phyloP scores from a whole-genome alignment of 2,113 vertebrate species.

The Telmatochromis bifrenatus region DNA sequence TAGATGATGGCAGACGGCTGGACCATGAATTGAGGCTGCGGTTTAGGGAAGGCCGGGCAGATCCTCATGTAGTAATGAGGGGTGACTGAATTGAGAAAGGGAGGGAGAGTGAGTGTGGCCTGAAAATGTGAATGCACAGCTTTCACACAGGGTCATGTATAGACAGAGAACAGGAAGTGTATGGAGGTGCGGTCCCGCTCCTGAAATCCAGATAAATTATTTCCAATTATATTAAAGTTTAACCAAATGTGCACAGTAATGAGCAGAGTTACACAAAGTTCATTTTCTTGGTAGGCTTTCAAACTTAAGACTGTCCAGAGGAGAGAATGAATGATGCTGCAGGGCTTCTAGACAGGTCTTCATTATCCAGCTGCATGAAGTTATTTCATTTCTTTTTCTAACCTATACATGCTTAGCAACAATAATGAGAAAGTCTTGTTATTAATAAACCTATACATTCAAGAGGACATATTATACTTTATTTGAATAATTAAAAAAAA shows the following conservation, averaged over 20 bases:
- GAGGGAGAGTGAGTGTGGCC: background rate
- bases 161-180: background rate
- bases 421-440: background rate
- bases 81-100: background rate
- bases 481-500: rapidly evolving
- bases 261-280: background rate
- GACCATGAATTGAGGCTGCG: background rate
- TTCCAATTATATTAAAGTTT: background rate
- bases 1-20: background rate
- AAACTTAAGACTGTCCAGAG: background rate
- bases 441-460: background rate
- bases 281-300: background rate
- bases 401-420: background rate
- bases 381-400: background rate
- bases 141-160: background rate
- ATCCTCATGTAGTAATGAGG: background rate
- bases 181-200: background rate
- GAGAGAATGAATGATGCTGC: background rate
- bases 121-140: background rate
- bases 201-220: background rate
- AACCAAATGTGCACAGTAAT: background rate
- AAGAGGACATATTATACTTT: background rate
- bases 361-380: background rate
- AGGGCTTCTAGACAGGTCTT: background rate
- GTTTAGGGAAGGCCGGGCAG: background rate